A percentile compares a stretch with the other conserved stretches of the same genome.
Evolutionary conservation across 35 echinoderm and acorn worm species (phyloP).

Genomic region (Holothuria glaberrima): DNA sequence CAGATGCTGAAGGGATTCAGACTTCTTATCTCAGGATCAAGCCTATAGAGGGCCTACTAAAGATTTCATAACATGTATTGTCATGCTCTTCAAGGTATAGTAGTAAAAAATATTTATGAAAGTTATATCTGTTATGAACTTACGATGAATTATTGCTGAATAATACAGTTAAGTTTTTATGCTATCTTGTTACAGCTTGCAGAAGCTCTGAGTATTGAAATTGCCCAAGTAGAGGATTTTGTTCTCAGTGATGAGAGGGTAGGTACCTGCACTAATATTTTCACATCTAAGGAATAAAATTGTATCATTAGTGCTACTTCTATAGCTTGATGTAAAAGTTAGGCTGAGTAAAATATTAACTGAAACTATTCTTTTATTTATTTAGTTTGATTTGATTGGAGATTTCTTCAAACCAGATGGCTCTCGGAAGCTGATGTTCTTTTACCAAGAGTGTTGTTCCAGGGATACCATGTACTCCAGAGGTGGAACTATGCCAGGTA

Average conservation of each 20-base stretch:
- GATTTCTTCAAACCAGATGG: slow-evolving; percentile 93
- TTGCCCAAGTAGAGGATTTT: slow-evolving; percentile 88
- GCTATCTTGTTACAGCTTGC: slow-evolving; percentile 67
- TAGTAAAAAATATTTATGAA: neutral
- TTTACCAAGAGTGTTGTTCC: slow-evolving; percentile 78
- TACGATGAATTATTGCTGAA: neutral
- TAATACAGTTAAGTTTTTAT: neutral
- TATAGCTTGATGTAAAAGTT: neutral
- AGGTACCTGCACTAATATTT: neutral
- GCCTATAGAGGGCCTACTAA: too few relatives aligned
- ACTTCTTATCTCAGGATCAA: too few relatives aligned
- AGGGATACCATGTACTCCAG: slow-evolving; percentile 85
- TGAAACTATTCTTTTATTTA: neutral
- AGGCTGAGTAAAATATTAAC: too few relatives aligned
- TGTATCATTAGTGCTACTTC: neutral
- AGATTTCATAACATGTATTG: neutral
- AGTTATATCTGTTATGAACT: neutral
- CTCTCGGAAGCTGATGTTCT: slow-evolving; percentile 94
- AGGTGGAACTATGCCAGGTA: slow-evolving; percentile 53
- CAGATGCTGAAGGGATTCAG: too few relatives aligned
- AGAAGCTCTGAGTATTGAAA: slow-evolving; percentile 80
- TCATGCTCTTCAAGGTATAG: neutral
- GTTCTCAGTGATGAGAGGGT: slow-evolving; percentile 94
- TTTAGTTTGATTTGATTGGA: slow-evolving; percentile 93
- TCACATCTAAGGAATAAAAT: neutral